These are phyloP conservation scores for Eretmochelys imbricata DNA, from an alignment of 2,113 vertebrate genomes.

Conservation along the genomic window DNA sequence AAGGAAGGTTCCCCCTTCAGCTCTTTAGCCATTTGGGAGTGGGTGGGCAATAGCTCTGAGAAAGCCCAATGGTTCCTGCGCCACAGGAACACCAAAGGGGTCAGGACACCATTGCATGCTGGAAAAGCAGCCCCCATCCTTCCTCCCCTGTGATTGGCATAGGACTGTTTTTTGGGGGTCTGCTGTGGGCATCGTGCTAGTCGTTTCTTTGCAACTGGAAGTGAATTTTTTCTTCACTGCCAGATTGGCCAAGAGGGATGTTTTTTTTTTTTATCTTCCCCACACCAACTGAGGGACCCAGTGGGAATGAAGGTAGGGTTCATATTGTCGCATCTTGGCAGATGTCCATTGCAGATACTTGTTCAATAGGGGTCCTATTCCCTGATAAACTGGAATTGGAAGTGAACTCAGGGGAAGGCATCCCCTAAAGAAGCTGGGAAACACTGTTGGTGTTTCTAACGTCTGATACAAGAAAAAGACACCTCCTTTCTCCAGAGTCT, in stretches of 20 bases:
- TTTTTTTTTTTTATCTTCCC: background rate
- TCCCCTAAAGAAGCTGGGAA: no score
- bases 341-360: background rate
- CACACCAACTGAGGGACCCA: background rate
- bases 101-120: background rate
- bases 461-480: no score
- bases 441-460: no score
- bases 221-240: background rate
- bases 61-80: background rate
- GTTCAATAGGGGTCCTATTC: background rate
- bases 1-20: no score
- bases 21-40: no score
- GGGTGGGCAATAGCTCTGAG: no score
- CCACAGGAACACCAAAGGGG: background rate
- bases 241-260: background rate
- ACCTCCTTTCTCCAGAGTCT: no score
- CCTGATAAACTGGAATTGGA: background rate
- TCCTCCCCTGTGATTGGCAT: no score
- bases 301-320: background rate
- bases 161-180: background rate
- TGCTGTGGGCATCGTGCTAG: background rate
- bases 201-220: background rate
- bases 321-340: background rate
- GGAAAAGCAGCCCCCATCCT: no score
- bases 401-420: background rate